Evolutionary conservation across 1,140 invertebrate species (phyloP).

Genomic region (Ips typographus): DNA sequence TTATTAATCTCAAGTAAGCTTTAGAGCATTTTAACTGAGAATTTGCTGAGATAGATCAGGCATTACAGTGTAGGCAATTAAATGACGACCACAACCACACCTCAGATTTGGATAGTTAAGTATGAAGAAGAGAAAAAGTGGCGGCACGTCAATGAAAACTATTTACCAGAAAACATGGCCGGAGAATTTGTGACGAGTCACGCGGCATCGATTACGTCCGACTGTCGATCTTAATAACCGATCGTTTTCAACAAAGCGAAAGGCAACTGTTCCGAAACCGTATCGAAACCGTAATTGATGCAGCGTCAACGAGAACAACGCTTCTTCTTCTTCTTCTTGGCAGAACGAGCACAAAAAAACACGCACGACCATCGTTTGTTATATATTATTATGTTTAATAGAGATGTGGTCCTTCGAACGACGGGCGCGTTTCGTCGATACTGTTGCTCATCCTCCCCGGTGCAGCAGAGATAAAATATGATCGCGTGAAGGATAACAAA

Average conservation of each 20-base stretch:
- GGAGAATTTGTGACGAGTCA: slow-evolving; percentile 1
- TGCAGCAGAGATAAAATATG: slow-evolving; percentile 50
- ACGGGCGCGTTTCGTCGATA: too few species aligned
- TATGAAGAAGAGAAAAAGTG: too few species aligned
- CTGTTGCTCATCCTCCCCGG: slow-evolving; percentile 21
- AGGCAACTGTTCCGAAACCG: slow-evolving; percentile 24
- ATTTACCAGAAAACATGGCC: too few species aligned
- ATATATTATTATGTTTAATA: background rate
- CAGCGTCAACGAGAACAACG: slow-evolving; percentile 25
- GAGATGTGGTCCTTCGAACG: background rate
- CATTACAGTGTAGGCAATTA: too few species aligned
- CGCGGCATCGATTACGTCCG: slow-evolving; percentile 12
- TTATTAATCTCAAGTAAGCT: too few species aligned
- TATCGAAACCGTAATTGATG: slow-evolving; percentile 28
- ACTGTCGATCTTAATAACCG: slow-evolving; percentile 25
- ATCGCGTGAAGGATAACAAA: slow-evolving; percentile 52
- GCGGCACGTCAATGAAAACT: too few species aligned
- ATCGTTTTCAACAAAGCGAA: slow-evolving; percentile 32
- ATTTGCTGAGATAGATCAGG: too few species aligned
- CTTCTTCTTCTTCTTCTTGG: background rate
- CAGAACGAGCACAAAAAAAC: slow-evolving; percentile 2
- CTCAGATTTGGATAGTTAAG: too few species aligned
- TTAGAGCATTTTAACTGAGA: too few species aligned
- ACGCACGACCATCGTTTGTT: slow-evolving; percentile 19
- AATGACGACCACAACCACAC: too few species aligned